A percentile compares a stretch with the other conserved stretches of the same genome.
phyloP scores from a whole-genome alignment of 2,888 invertebrate species.

The Perizoma flavofasciatum region DNA sequence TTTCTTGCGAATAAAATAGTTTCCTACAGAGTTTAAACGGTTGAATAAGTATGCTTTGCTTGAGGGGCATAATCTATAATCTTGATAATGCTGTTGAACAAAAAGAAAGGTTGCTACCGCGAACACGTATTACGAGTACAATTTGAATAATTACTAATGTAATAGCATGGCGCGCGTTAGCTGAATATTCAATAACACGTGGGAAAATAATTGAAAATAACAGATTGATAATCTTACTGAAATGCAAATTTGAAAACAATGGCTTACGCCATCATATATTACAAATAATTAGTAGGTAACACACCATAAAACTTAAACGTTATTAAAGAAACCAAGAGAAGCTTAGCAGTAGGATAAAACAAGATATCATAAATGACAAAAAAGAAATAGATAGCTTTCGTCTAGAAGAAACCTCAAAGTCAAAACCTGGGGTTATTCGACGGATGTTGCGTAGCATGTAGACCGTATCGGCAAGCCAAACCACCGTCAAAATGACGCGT shows the following conservation, averaged over 20 bases:
- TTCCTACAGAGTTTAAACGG: slow-evolving; percentile 23
- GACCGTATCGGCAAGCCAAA: slow-evolving; percentile 75
- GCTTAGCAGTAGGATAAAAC: slow-evolving; percentile 19
- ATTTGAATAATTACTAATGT: slow-evolving; percentile 70
- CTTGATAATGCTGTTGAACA: slow-evolving; percentile 54
- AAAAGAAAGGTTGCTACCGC: slow-evolving; percentile 57
- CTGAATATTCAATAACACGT: slow-evolving; percentile 68
- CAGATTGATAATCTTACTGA: slow-evolving; percentile 45
- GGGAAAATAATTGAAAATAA: slow-evolving; percentile 62
- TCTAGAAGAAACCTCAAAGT: slow-evolving; percentile 55
- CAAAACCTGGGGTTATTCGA: slow-evolving; percentile 67
- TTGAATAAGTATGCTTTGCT: slow-evolving; percentile 24
- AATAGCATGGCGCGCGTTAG: slow-evolving; percentile 52
- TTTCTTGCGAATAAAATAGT: slow-evolving; percentile 16
- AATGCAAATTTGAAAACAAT: slow-evolving; percentile 48
- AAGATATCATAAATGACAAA: slow-evolving; percentile 41
- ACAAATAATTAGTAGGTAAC: slow-evolving; percentile 23
- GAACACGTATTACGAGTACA: slow-evolving; percentile 53
- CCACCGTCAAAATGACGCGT: slow-evolving; percentile 75
- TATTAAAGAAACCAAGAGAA: neutral
- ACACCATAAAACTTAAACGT: neutral
- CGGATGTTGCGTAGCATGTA: slow-evolving; percentile 72
- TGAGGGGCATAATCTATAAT: slow-evolving; percentile 39
- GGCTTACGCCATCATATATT: slow-evolving; percentile 45
- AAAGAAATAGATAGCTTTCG: slow-evolving; percentile 53